phyloP scores from a whole-genome alignment of 2,797 vertebrate genomes.

The Sarcoramphus papa region DNA sequence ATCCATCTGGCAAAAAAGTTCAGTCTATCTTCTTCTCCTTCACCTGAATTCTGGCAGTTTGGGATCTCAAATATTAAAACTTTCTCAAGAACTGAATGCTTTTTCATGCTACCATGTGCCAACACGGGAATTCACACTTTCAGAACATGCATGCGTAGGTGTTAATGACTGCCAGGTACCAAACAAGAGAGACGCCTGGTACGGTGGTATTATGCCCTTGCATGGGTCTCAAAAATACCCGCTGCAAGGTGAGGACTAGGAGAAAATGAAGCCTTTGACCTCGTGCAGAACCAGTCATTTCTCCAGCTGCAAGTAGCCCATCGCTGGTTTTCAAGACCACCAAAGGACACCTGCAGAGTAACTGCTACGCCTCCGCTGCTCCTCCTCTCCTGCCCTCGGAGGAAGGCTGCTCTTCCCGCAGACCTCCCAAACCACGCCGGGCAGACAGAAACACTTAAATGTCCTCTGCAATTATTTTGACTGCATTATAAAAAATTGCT shows the following conservation, averaged over 20 bases:
- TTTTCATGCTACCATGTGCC: neutral
- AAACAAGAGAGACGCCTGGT: rapidly evolving
- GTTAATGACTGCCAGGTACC: neutral
- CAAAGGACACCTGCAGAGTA: neutral
- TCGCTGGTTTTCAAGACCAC: neutral
- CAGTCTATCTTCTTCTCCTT: neutral
- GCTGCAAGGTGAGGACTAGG: neutral
- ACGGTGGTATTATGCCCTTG: no score
- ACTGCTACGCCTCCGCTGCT: neutral
- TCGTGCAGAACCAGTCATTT: neutral
- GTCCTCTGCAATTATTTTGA: neutral
- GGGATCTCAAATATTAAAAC: neutral
- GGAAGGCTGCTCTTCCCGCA: neutral
- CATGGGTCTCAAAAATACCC: neutral
- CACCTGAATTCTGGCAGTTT: neutral
- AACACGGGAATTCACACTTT: neutral
- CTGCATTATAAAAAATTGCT: neutral
- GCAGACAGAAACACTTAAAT: neutral
- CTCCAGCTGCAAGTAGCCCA: neutral
- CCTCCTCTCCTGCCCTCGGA: neutral
- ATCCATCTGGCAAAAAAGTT: neutral
- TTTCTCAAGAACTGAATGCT: neutral
- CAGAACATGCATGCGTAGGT: neutral
- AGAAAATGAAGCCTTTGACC: neutral
- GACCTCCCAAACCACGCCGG: rapidly evolving